A percentile compares a stretch with the other conserved stretches of the same genome.
Evolutionary conservation across 2,113 vertebrate genomes (phyloP).

Genomic region (Rhinolophus sinicus): DNA sequence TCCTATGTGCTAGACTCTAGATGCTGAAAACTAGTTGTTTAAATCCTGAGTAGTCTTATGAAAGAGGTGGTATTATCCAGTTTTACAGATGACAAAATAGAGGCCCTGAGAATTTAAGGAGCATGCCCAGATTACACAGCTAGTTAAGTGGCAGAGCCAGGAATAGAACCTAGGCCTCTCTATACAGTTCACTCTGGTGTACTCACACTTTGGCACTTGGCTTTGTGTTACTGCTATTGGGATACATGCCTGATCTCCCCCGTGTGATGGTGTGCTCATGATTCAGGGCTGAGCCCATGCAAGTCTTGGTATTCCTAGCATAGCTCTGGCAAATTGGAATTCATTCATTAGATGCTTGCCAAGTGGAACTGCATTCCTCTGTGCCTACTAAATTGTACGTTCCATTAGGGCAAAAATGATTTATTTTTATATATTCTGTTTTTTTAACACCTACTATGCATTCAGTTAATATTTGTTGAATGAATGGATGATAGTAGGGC

Average conservation of each 20-base stretch:
- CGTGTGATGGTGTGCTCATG: not conserved
- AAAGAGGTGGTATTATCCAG: not conserved
- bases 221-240: not conserved
- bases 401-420: not conserved
- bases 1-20: not conserved
- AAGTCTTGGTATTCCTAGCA: not conserved
- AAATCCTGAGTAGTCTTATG: not conserved
- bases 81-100: not conserved
- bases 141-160: not conserved
- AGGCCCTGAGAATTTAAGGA: not conserved
- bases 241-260: not conserved
- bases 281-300: not conserved
- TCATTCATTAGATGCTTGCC: not conserved
- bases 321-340: not conserved
- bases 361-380: slow-evolving; percentile 32
- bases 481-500: not conserved
- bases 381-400: not conserved
- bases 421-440: not conserved
- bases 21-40: not conserved
- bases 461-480: slow-evolving; percentile 9
- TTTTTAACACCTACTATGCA: not conserved
- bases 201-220: not conserved
- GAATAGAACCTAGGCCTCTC: not conserved
- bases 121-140: not conserved
- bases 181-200: not conserved